Base-by-base conservation (phyloP, 1,140 invertebrate species). In the Drosophila dunni region DNA sequence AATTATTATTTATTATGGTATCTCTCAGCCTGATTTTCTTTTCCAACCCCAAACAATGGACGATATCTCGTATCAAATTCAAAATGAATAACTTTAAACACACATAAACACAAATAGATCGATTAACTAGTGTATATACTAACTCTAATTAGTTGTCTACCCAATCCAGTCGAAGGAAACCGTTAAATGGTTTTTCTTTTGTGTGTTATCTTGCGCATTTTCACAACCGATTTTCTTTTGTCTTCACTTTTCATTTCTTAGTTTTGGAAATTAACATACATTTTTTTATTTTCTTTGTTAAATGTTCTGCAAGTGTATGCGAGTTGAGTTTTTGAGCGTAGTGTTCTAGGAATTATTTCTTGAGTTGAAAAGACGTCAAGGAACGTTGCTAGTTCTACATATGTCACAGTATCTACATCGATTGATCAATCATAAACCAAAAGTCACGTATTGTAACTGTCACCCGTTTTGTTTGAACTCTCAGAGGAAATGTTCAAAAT, bases 351-450 rank as follows among this genome's bases (percentile, higher is more conserved):
- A 72, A 50, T 40, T 8, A 70, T 60, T 57, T 70, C 7, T 83
- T 82, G 46, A 33, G 64, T 75, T 75, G 24, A 66, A 10, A 46
- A 77, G 48, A 36, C 38, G 48, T 72, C 84, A 42, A 75, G 71
- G 90, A 88, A 88, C 74, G 90, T 91, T 91, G 86, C 90, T 91
- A 91, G 90, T 91, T 91, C 90, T 91, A 91, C 83, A 91, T 91
- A 84, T 8, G 67, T 69, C 75, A 53, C 15, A 50, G 62, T 42
- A 29, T 54, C 33, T 36, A 61, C 42, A 50, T 45, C 29, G 13
- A 57, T 72, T 58, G 44, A 60, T 74, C 44, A 46, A 67, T 51
- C 38, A 62, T 60, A 67, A 78, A 67, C 3, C 13, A 53, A 54
- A 53, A 42, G 17, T 74, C 50, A 66, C 70, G 78, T 82, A 78